phyloP scores from a whole-genome alignment of 1,140 invertebrate genomes.

The Lordiphosa collinella region DNA sequence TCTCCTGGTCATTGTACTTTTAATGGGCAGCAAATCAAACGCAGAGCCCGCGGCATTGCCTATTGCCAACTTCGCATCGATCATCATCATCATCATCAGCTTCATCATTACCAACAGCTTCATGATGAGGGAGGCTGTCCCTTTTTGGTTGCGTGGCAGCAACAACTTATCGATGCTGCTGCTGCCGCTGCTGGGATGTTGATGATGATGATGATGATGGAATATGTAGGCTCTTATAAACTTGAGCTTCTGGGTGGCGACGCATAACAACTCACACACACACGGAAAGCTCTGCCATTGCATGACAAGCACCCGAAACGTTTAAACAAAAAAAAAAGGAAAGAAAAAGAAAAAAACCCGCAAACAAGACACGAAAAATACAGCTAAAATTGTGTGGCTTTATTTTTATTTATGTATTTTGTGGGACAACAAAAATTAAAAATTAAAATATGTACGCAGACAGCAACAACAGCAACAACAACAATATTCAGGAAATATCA shows the following conservation, averaged over 20 bases:
- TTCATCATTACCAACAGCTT: slow-evolving; percentile 15
- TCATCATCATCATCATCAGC: slow-evolving; percentile 31
- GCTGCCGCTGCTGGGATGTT: slow-evolving; percentile 14
- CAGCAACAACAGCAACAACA: slow-evolving; percentile 1
- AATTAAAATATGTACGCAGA: slow-evolving; percentile 32
- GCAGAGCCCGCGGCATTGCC: slow-evolving; percentile 35
- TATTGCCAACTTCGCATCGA: slow-evolving; percentile 43
- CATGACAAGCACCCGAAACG: slow-evolving; percentile 66
- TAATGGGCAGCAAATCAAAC: slow-evolving; percentile 75
- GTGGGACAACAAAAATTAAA: slow-evolving; percentile 17
- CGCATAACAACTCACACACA: slow-evolving; percentile 55
- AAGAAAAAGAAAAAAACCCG: slow-evolving; percentile 12
- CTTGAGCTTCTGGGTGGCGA: slow-evolving; percentile 74
- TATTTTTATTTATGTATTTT: slow-evolving; percentile 26
- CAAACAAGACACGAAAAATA: slow-evolving; percentile 14
- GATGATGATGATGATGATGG: slow-evolving; percentile 67
- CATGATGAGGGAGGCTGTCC: slow-evolving; percentile 38
- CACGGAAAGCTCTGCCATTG: slow-evolving; percentile 60
- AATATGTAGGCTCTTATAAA: slow-evolving; percentile 70
- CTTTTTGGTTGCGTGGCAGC: slow-evolving; percentile 60
- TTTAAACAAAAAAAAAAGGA: slow-evolving; percentile 56
- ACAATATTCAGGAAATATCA: slow-evolving; percentile 41
- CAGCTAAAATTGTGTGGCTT: slow-evolving; percentile 29
- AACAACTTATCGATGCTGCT: slow-evolving; percentile 48
- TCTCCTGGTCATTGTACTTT: slow-evolving; percentile 74